A percentile compares a stretch with the other conserved stretches of the same genome.
phyloP scores from a whole-genome alignment of 2,113 vertebrate species.

The Onychorhynchus coronatus region DNA sequence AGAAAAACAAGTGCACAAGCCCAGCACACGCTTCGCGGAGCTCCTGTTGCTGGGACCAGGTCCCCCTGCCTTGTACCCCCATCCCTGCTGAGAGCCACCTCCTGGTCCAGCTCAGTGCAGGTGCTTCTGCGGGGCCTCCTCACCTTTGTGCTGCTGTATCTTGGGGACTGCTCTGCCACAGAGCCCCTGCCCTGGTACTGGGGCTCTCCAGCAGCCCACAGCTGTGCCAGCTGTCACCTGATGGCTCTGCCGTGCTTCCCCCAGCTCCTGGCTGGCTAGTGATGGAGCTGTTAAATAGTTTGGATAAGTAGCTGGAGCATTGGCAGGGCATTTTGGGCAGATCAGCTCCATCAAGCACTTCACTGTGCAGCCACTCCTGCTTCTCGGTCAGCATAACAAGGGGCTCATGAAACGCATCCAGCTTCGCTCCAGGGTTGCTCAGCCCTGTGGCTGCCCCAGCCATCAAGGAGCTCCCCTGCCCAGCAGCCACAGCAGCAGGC shows the following conservation, averaged over 20 bases:
- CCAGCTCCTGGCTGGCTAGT: neutral
- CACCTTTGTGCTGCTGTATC: neutral
- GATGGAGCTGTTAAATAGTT: neutral
- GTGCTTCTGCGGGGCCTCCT: neutral
- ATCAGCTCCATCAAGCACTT: neutral
- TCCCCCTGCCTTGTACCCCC: neutral
- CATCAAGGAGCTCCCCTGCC: neutral
- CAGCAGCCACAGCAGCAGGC: rapidly evolving
- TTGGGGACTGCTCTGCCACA: neutral
- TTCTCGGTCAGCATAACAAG: rapidly evolving
- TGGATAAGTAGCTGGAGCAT: rapidly evolving
- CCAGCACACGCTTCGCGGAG: rapidly evolving
- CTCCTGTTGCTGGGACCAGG: neutral
- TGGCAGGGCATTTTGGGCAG: neutral
- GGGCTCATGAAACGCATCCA: neutral
- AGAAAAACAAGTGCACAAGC: neutral
- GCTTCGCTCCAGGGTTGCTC: neutral
- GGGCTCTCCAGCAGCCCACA: neutral
- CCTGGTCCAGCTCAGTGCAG: neutral
- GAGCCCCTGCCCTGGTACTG: rapidly evolving
- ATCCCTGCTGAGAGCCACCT: neutral
- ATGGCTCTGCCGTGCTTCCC: neutral
- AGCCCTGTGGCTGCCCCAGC: too few relatives aligned
- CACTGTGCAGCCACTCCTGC: neutral
- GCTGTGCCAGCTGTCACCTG: neutral